These are phyloP conservation scores for Melinaea marsaeus DNA, from an alignment of 2,888 invertebrate genomes.

Conservation along the genomic window DNA sequence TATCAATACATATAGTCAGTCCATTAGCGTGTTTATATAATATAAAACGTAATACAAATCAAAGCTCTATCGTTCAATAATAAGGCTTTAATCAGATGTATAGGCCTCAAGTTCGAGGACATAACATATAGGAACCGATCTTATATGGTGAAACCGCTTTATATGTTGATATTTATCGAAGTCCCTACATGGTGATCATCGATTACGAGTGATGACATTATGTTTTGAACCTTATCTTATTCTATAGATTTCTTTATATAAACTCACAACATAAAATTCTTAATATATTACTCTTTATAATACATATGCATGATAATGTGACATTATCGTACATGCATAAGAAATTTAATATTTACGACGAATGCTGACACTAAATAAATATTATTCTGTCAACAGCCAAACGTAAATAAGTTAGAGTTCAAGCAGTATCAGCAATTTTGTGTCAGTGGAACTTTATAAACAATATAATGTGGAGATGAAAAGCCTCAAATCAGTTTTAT, in stretches of 20 bases:
- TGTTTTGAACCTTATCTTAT: conserved; percentile 24
- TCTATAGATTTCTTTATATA: background rate
- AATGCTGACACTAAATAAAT: conserved; percentile 28
- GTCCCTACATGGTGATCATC: conserved; percentile 40
- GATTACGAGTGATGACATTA: conserved; percentile 44
- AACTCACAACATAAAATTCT: background rate
- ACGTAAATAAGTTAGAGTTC: background rate
- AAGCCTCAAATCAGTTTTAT: too few relatives aligned
- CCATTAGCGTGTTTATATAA: too few relatives aligned
- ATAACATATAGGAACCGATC: conserved; percentile 32
- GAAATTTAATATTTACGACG: conserved; percentile 22
- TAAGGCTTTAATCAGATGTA: too few relatives aligned
- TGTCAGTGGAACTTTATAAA: conserved; percentile 17
- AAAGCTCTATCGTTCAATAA: too few relatives aligned
- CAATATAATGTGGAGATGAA: background rate
- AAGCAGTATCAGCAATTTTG: conserved; percentile 17
- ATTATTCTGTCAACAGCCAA: conserved; percentile 18
- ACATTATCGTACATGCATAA: conserved; percentile 5
- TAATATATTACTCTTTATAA: background rate
- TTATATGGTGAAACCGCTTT: conserved; percentile 35
- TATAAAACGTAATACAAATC: too few relatives aligned
- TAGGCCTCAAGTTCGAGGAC: conserved; percentile 34
- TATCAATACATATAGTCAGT: too few relatives aligned
- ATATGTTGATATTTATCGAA: conserved; percentile 25
- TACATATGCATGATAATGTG: background rate